These are phyloP conservation scores for Scolopax rusticola DNA, from an alignment of 2,797 vertebrate genomes.

Conservation along the genomic window DNA sequence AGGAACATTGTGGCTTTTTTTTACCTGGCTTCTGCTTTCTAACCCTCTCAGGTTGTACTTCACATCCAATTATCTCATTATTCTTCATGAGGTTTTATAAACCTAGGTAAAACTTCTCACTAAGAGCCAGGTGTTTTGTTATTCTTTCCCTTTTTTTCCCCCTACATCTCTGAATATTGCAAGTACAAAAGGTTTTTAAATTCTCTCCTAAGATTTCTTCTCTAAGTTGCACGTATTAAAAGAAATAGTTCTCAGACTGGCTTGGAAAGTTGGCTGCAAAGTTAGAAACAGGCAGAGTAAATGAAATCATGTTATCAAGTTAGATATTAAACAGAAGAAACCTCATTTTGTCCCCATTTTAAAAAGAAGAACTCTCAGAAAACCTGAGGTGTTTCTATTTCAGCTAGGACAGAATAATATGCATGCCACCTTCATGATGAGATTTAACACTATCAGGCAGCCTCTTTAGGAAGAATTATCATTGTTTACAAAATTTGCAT, in stretches of 20 bases:
- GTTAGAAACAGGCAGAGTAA: neutral
- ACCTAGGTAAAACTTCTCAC: neutral
- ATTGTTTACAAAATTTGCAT: neutral
- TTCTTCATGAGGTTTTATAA: neutral
- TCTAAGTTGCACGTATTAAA: neutral
- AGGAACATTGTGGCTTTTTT: neutral
- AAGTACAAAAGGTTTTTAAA: neutral
- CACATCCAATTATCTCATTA: neutral
- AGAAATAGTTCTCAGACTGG: neutral
- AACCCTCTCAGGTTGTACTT: neutral
- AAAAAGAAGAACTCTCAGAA: neutral
- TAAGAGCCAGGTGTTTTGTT: neutral
- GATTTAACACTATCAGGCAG: neutral
- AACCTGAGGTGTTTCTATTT: neutral
- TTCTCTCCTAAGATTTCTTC: neutral
- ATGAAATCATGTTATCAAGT: neutral
- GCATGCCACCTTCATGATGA: neutral
- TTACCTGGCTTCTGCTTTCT: neutral
- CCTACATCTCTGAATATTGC: neutral
- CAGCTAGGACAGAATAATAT: neutral
- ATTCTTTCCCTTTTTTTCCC: neutral
- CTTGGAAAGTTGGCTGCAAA: neutral
- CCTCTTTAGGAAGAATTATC: neutral
- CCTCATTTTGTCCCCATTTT: neutral
- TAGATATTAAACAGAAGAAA: neutral